Conservation (phyloP, 2,888 invertebrate species). For the Apodemia duryi region DNA sequence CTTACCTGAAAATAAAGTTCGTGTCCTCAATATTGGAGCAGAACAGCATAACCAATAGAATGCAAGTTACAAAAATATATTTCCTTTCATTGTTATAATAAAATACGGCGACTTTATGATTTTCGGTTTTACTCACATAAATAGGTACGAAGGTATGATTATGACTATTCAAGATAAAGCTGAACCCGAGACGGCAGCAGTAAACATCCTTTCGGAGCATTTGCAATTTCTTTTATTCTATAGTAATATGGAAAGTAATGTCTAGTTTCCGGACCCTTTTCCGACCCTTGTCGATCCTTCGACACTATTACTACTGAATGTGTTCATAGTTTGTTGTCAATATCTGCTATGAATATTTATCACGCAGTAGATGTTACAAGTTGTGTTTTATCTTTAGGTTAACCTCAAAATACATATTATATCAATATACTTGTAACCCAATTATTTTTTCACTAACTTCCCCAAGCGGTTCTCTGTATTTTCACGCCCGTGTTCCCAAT, state of each 20-base stretch:
- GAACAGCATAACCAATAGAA: not conserved
- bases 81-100: not conserved
- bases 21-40: too few relatives aligned
- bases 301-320: constrained; percentile 63
- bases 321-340: constrained; percentile 58
- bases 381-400: not conserved
- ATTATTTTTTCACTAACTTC: too few relatives aligned
- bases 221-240: constrained; percentile 55
- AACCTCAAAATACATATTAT: too few relatives aligned
- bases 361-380: constrained; percentile 19
- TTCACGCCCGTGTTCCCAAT: too few relatives aligned
- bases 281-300: constrained; percentile 55
- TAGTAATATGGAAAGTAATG: constrained; percentile 47
- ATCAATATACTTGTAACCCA: too few relatives aligned
- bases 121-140: not conserved
- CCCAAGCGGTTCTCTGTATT: too few relatives aligned
- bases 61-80: not conserved
- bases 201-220: constrained; percentile 16
- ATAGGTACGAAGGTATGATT: not conserved
- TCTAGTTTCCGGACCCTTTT: constrained; percentile 59
- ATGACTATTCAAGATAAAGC: constrained; percentile 8
- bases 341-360: constrained; percentile 46
- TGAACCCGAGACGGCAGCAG: constrained; percentile 9
- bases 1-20: too few relatives aligned
- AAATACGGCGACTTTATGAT: not conserved